Evolutionary conservation across 2,113 vertebrate species (phyloP).

Genomic region (Sander lucioperca): DNA sequence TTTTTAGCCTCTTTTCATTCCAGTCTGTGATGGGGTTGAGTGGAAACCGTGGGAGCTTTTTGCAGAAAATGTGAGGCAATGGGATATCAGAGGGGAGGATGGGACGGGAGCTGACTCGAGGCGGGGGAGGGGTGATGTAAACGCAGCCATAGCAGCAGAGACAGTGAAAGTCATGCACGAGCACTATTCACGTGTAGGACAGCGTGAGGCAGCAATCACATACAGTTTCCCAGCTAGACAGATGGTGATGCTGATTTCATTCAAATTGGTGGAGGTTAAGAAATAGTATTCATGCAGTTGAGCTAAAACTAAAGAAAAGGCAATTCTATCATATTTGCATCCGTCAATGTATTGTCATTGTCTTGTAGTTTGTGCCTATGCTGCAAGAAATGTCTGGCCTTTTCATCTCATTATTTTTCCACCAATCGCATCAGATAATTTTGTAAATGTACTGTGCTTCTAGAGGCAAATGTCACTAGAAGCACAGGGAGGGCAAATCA

Average conservation of each 20-base stretch:
- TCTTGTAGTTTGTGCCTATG: not conserved
- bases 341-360: not conserved
- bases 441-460: not conserved
- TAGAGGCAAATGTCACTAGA: not conserved
- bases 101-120: slow-evolving; percentile 31
- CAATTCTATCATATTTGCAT: slow-evolving; percentile 5
- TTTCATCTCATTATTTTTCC: not conserved
- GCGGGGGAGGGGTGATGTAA: slow-evolving; percentile 52
- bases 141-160: slow-evolving; percentile 59
- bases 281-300: slow-evolving; percentile 4
- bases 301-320: slow-evolving; percentile 7
- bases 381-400: not conserved
- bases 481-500: not conserved
- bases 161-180: slow-evolving; percentile 58
- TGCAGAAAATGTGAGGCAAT: slow-evolving; percentile 37
- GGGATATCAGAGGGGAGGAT: slow-evolving; percentile 42
- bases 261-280: slow-evolving; percentile 13
- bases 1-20: slow-evolving; percentile 4
- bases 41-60: slow-evolving; percentile 36
- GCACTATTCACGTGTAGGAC: slow-evolving; percentile 74
- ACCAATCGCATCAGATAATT: not conserved
- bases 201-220: slow-evolving; percentile 72
- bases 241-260: slow-evolving; percentile 41
- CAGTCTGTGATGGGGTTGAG: slow-evolving; percentile 18
- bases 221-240: slow-evolving; percentile 17